Evolutionary conservation across 2,888 invertebrate genomes (phyloP).

Genomic region (Muschampia plurimacula): DNA sequence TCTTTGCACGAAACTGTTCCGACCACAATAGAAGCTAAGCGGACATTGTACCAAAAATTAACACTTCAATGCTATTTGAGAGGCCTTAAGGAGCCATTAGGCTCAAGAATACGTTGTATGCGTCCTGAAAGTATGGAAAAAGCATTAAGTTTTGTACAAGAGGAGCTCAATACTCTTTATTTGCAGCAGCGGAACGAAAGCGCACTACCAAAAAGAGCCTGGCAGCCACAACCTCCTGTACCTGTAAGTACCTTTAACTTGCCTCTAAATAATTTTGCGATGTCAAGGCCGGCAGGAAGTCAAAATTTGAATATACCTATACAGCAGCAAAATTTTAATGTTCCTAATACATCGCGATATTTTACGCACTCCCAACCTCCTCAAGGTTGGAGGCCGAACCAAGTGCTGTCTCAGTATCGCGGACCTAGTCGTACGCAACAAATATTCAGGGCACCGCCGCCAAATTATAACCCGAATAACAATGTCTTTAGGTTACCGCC

Average conservation of each 20-base stretch:
- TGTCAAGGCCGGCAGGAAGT: not conserved
- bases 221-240: not conserved
- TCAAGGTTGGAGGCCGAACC: slow-evolving; percentile 6
- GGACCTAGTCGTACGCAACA: not conserved
- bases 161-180: slow-evolving; percentile 42
- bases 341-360: not conserved
- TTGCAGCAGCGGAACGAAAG: slow-evolving; percentile 19
- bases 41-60: not conserved
- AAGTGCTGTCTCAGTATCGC: not conserved
- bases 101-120: slow-evolving; percentile 23
- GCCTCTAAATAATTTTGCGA: not conserved
- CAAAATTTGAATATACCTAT: not conserved
- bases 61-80: not conserved
- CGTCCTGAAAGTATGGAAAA: slow-evolving; percentile 36
- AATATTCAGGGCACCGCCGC: not conserved
- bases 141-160: slow-evolving; percentile 42
- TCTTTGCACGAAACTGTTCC: not conserved
- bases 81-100: slow-evolving; percentile 33
- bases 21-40: not conserved
- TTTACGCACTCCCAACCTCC: not conserved
- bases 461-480: not conserved
- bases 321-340: not conserved
- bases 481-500: not conserved
- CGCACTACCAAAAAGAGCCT: not conserved
- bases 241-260: not conserved